Percentiles rank a stretch among this genome's conserved stretches.
Conservation (phyloP, 1,140 invertebrate genomes). For the Eufriesea mexicana region DNA sequence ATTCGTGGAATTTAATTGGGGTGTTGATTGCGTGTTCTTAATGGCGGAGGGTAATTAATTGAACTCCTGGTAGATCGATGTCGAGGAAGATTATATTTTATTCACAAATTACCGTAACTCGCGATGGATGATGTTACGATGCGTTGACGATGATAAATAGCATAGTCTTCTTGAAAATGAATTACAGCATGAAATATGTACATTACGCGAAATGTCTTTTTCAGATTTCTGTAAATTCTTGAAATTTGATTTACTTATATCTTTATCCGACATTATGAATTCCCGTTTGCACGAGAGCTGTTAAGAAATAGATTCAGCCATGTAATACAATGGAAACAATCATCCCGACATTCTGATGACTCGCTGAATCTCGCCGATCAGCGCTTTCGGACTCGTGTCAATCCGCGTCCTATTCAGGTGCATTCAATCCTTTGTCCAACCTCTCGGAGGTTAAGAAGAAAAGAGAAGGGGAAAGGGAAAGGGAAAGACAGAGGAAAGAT, state of each 20-base stretch:
- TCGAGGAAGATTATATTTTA: not conserved
- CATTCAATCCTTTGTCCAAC: slow-evolving; percentile 17
- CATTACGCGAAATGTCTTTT: no score
- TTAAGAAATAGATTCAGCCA: not conserved
- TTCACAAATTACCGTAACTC: not conserved
- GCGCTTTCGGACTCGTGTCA: not conserved
- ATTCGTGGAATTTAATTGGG: not conserved
- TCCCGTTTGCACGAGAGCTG: not conserved
- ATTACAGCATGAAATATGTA: not conserved
- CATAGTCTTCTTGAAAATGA: not conserved
- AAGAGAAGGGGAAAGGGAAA: no score
- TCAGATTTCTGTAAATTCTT: not conserved
- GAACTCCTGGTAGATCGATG: not conserved
- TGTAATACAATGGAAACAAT: not conserved
- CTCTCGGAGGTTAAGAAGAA: not conserved
- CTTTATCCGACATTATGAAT: not conserved
- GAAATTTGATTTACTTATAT: not conserved
- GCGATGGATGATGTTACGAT: accelerated
- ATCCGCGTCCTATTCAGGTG: slow-evolving; percentile 6
- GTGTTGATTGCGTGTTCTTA: not conserved
- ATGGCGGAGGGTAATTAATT: not conserved
- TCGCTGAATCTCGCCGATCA: not conserved
- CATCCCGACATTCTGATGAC: not conserved
- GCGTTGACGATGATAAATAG: not conserved
- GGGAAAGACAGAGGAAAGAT: not conserved